Evolutionary conservation across 2,888 invertebrate genomes (phyloP), one percentile per base, ranked within the genome.

Genomic region (Dryocosmus kuriphilus): DNA sequence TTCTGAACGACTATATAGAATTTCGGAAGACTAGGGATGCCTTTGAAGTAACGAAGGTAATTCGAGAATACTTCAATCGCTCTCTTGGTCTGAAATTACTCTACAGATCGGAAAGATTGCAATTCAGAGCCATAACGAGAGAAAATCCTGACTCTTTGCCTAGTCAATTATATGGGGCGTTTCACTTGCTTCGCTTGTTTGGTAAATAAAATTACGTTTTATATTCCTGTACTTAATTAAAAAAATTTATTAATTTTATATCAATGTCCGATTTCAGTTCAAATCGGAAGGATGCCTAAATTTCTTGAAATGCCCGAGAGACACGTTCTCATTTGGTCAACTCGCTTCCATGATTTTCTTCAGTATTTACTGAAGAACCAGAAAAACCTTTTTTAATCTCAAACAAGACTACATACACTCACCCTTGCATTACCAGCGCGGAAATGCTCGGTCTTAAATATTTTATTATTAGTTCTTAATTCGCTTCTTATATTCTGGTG

Each of bases 21-120:
- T 95, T 95, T 85, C 98, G 97, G 90, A 95, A 95, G 80, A 94
- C 95, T 0, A 95, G 96, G 75, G 97, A 97, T 91, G 87, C 86
- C 51, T 60, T 87, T 75, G 90, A 90, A 85, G 84, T 90, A 71
- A 92, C 92, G 3, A 92, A 93, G 86, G 97, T 98, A 0, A 95
- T 99, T 55, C 95, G 96, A 84, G 98, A 98, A 89, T 99, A 99
- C 90, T 99, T 99, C 90, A 98, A 98, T 91, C 96, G 96, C 0
- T 97, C 98, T 92, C 92, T 99, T 16, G 98, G 98, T 3, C 96
- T 97, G 2, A 98, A 98, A 89, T 93, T 99, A 8, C 93, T 99
- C 8, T 99, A 99, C 91, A 98, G 98, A 91, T 98, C 97, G 92
- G 98, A 98, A 92, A 93, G 98, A 76, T 96, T 97, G 0, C 98